These are phyloP conservation scores for Lithobates sylvaticus DNA, from an alignment of 2,797 vertebrate genomes.

Conservation along the genomic window DNA sequence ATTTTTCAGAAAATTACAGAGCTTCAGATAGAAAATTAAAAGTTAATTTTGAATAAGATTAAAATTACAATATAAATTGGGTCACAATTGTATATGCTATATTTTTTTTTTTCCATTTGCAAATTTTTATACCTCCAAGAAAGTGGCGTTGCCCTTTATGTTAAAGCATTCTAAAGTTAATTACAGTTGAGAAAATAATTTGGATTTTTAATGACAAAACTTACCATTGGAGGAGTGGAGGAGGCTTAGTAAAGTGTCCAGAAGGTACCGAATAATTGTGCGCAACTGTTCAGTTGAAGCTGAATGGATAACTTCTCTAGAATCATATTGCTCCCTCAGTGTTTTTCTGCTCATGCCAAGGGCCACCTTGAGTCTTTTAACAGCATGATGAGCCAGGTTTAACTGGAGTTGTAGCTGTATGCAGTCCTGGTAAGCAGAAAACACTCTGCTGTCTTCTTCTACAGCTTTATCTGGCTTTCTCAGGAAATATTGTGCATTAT, in stretches of 20 bases:
- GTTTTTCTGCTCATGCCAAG: constrained; percentile 87
- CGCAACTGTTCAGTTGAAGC: constrained; percentile 97
- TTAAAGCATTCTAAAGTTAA: not conserved
- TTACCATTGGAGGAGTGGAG: constrained; percentile 95
- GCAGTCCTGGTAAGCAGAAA: constrained; percentile 98
- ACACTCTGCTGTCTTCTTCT: constrained; percentile 96
- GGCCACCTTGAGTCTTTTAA: constrained; percentile 92
- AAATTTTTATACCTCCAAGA: too few species aligned
- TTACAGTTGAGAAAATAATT: not conserved
- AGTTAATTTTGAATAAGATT: too few species aligned
- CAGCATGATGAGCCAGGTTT: constrained; percentile 95
- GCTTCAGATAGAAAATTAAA: too few species aligned
- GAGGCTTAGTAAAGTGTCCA: constrained; percentile 97
- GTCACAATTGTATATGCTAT: too few species aligned
- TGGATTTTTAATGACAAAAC: constrained; percentile 59
- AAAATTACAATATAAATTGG: too few species aligned
- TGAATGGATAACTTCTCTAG: constrained; percentile 88
- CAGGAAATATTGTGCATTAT: constrained; percentile 98
- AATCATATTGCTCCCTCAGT: constrained; percentile 73
- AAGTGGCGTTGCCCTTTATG: too few species aligned
- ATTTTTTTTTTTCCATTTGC: too few species aligned
- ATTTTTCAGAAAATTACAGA: too few species aligned
- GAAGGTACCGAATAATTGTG: constrained; percentile 94
- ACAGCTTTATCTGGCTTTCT: constrained; percentile 98
- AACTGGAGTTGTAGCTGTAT: constrained; percentile 97